phyloP scores from a whole-genome alignment of 2,888 invertebrate genomes.

The Drosophila prolongata region DNA sequence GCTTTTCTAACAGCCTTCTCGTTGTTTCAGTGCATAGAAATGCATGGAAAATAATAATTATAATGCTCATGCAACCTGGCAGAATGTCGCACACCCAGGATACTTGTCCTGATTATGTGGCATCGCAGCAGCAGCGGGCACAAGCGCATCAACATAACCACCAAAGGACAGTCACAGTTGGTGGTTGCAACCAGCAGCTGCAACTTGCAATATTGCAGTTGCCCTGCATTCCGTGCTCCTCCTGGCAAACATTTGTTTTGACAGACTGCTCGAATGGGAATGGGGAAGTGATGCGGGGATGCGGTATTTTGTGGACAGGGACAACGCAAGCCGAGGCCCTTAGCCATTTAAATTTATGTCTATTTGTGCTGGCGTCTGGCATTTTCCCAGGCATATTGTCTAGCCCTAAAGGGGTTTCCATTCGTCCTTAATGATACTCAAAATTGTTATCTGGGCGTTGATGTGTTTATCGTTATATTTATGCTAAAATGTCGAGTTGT shows the following conservation, averaged over 20 bases:
- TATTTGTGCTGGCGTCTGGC: conserved; percentile 41
- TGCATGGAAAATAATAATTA: conserved; percentile 75
- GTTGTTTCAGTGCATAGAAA: conserved; percentile 42
- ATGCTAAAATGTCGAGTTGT: conserved; percentile 44
- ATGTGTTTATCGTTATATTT: conserved; percentile 65
- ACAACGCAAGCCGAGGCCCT: conserved; percentile 24
- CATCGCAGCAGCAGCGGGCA: conserved; percentile 37
- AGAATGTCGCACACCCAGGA: conserved; percentile 62
- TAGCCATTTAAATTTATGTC: conserved; percentile 66
- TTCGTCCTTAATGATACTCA: conserved; percentile 18
- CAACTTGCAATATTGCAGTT: conserved; percentile 51
- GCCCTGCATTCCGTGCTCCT: conserved; percentile 44
- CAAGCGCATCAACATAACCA: conserved; percentile 41
- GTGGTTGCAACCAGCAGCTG: conserved; percentile 38
- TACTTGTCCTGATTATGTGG: conserved; percentile 78
- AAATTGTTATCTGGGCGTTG: conserved; percentile 32
- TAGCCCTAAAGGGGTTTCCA: conserved; percentile 25
- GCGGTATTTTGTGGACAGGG: not conserved
- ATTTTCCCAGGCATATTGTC: conserved; percentile 54
- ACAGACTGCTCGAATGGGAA: conserved; percentile 41
- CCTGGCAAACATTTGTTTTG: conserved; percentile 70
- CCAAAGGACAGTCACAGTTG: conserved; percentile 38
- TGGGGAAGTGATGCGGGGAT: conserved; percentile 3
- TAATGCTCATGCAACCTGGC: conserved; percentile 46
- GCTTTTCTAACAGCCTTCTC: not conserved